Base-by-base conservation (phyloP, 2,888 invertebrate genomes). In the Drosophila diplacantha region DNA sequence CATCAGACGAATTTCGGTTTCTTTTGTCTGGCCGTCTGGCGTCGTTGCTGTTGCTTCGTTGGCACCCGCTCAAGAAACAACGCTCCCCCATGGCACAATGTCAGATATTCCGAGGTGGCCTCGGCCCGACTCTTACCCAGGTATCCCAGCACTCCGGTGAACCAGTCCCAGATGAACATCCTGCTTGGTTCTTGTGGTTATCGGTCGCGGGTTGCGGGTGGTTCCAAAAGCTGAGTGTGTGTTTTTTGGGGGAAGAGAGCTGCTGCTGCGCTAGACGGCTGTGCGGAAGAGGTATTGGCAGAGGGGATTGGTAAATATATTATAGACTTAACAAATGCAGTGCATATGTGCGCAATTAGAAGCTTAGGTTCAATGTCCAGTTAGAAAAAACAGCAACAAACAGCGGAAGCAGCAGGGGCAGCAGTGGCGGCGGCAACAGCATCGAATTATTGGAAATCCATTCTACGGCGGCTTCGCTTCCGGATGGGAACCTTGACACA, bases 121-220 rank as follows among this genome's bases (percentile, higher is more conserved):
- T 53, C 53, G 57, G 16, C 39, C 50, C 53, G 44, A 29, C 56
- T 46, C 93, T 93, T 89, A 96, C 96, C 96, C 89, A 97, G 92
- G 90, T 95, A 96, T 89, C 96, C 96, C 87, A 97, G 91, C 87
- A 96, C 96, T 85, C 96, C 96, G 89, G 96, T 95, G 88, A 97
- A 94, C 96, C 96, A 97, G 90, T 96, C 96, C 94, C 95, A 95
- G 90, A 97, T 93, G 91, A 97, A 96, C 96, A 97, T 96, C 87
- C 77, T 83, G 73, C 70, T 75, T 34, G 32, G 32, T 22, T 60
- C 44, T 54, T 64, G 52, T 69, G 60, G 61, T 34, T 54, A 14
- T 57, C 53, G 59, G 54, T 59, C 64, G 43, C 64, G 46, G 56
- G 63, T 47, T 54, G 38, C 41, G 41, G 69, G 60, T 64, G 58